A percentile compares a stretch with the other conserved stretches of the same genome.
Conservation (phyloP, 1,140 invertebrate genomes). For the Ceratina calcarata region DNA sequence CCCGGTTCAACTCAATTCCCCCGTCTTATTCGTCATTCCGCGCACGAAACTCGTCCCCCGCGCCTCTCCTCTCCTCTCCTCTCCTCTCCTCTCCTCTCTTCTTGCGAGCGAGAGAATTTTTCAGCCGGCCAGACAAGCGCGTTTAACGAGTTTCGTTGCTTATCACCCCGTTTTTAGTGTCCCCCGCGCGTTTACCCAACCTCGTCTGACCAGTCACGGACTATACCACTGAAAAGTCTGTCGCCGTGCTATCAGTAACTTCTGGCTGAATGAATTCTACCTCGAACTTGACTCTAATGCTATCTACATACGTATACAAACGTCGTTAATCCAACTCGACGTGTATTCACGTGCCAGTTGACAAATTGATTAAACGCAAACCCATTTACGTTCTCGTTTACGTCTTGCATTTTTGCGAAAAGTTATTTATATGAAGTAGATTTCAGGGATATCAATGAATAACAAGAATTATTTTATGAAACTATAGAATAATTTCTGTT, state of each 20-base stretch:
- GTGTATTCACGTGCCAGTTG: too few species aligned
- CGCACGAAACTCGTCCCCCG: constrained; percentile 5
- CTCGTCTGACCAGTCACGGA: background rate
- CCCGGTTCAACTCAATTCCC: background rate
- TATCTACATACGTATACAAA: background rate
- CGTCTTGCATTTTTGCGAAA: too few species aligned
- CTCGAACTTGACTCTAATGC: background rate
- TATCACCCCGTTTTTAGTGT: background rate
- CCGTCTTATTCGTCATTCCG: constrained; percentile 23
- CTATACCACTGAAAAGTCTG: background rate
- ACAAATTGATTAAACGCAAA: too few species aligned
- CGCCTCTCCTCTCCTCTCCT: background rate
- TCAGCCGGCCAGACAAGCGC: background rate
- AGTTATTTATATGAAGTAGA: too few species aligned
- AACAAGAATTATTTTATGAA: too few species aligned
- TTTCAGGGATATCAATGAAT: too few species aligned
- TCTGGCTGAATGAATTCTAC: background rate
- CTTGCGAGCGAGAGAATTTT: constrained; percentile 2
- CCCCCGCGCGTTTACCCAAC: background rate
- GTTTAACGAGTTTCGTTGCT: constrained; percentile 9
- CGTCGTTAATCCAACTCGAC: too few species aligned
- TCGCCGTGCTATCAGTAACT: background rate
- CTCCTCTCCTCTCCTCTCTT: too few species aligned
- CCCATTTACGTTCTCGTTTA: too few species aligned
- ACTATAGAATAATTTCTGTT: too few species aligned